These are phyloP conservation scores for Stegostoma tigrinum DNA, from an alignment of 2,113 vertebrate species.

Conservation along the genomic window DNA sequence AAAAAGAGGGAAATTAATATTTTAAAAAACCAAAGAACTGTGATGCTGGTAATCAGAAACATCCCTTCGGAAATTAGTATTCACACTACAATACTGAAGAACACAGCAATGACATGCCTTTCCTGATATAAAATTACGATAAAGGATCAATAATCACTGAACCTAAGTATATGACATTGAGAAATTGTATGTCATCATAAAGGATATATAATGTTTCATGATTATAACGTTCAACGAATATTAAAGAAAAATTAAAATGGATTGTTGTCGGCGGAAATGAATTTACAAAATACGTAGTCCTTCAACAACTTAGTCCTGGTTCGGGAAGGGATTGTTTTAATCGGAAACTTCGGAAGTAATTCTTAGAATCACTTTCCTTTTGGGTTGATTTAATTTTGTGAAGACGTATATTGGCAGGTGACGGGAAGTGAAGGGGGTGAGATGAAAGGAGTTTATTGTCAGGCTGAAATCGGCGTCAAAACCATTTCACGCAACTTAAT, in stretches of 20 bases:
- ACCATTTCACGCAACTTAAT: neutral
- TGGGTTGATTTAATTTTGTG: neutral
- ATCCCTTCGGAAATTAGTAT: too few species aligned
- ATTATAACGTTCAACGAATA: neutral
- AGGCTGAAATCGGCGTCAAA: neutral
- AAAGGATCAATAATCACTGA: constrained; percentile 3
- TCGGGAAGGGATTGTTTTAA: neutral
- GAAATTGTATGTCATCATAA: neutral
- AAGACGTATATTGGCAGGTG: neutral
- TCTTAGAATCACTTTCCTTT: neutral
- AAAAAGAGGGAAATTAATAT: too few species aligned
- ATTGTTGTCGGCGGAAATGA: too few species aligned
- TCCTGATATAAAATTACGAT: neutral
- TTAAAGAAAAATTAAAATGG: neutral
- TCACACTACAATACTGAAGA: neutral
- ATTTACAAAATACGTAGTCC: neutral
- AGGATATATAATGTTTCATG: neutral
- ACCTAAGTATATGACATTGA: neutral
- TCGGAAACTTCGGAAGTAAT: neutral
- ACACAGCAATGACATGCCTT: neutral
- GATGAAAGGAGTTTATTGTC: neutral
- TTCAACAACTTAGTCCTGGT: neutral
- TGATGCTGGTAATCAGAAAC: too few species aligned
- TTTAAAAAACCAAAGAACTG: too few species aligned
- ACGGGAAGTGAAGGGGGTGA: neutral